Evolutionary conservation across 2,797 vertebrate genomes (phyloP).

Genomic region (Dallia pectoralis): DNA sequence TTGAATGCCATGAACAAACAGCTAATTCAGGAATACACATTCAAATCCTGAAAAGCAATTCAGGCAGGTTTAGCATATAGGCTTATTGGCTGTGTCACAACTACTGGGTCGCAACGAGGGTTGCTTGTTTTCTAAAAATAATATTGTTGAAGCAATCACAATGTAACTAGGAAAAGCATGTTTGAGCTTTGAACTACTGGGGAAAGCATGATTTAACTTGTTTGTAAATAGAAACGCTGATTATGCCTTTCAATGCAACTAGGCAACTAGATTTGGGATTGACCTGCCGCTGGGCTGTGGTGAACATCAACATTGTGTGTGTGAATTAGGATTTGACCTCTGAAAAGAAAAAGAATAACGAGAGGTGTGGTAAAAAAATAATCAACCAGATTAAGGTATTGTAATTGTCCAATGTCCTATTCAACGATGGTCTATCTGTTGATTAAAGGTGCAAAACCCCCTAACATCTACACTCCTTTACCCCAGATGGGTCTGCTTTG

Average conservation of each 20-base stretch:
- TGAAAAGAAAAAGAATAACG: conserved; percentile 37
- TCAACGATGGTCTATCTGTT: conserved; percentile 21
- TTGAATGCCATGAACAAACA: conserved; percentile 14
- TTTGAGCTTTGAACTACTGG: background rate
- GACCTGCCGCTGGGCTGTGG: conserved; percentile 10
- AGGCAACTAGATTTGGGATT: background rate
- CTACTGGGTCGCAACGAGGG: background rate
- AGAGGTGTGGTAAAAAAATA: conserved; percentile 51
- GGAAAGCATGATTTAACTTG: background rate
- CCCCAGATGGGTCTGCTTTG: background rate
- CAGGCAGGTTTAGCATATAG: background rate
- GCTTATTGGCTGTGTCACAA: background rate
- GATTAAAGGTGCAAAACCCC: conserved; percentile 49
- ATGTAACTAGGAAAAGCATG: background rate
- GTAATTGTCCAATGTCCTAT: conserved; percentile 33
- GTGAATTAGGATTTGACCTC: conserved; percentile 37
- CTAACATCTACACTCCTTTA: conserved; percentile 20
- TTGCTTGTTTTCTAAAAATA: background rate
- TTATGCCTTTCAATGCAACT: background rate
- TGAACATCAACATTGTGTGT: conserved; percentile 31
- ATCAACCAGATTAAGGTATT: conserved; percentile 55
- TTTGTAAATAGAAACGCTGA: background rate
- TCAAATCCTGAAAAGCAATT: background rate
- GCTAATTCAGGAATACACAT: conserved; percentile 28
- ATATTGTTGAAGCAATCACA: background rate